phyloP scores from a whole-genome alignment of 2,888 invertebrate genomes.

The Brenthis ino region DNA sequence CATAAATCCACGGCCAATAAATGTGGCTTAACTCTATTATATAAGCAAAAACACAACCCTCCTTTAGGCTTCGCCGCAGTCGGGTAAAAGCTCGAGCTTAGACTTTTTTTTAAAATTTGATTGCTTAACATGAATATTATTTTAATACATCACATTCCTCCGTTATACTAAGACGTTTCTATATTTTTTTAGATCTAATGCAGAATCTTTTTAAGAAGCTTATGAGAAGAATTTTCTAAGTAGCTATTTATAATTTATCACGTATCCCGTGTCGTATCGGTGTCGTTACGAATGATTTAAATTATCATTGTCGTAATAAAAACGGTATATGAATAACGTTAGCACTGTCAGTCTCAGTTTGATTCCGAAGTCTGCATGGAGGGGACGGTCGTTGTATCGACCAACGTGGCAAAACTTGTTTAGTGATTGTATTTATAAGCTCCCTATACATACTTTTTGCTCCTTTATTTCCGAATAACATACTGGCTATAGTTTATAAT shows the following conservation, averaged over 20 bases:
- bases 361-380: constrained; percentile 5
- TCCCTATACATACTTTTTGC: background rate
- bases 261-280: background rate
- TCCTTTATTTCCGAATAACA: background rate
- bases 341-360: constrained; percentile 14
- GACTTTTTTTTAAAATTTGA: too few relatives aligned
- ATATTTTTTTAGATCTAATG: too few relatives aligned
- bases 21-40: too few relatives aligned
- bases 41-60: too few relatives aligned
- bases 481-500: constrained; percentile 22
- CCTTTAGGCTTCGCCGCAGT: too few relatives aligned
- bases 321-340: constrained; percentile 5
- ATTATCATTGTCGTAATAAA: constrained; percentile 8
- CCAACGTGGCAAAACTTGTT: constrained; percentile 22
- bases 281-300: background rate
- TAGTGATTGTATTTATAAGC: background rate
- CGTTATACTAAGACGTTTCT: too few relatives aligned
- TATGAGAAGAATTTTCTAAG: too few relatives aligned
- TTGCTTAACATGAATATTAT: too few relatives aligned
- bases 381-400: constrained; percentile 24
- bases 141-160: too few relatives aligned
- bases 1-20: background rate
- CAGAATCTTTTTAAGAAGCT: too few relatives aligned
- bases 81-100: too few relatives aligned
- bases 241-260: background rate